These are phyloP conservation scores for Petrolisthes manimaculis DNA, from an alignment of 2,888 invertebrate species.

Conservation along the genomic window DNA sequence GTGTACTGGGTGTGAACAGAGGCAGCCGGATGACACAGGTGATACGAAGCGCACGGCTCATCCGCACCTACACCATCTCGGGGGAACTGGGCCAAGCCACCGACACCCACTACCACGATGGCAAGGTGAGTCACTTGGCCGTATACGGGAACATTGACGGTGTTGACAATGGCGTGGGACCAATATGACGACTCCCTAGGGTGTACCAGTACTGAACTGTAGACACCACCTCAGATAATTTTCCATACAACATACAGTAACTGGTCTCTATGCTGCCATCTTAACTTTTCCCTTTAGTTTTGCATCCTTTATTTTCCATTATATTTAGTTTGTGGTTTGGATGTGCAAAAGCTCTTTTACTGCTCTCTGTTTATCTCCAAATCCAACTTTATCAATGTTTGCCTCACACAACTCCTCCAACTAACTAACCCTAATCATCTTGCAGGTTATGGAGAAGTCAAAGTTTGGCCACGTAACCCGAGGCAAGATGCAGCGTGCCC, in stretches of 20 bases:
- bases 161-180: no score
- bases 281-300: no score
- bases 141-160: no score
- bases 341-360: no score
- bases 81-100: slow-evolving; percentile 84
- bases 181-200: no score
- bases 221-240: no score
- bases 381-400: neutral
- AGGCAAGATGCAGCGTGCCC: slow-evolving; percentile 78
- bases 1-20: slow-evolving; percentile 81
- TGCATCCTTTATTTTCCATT: no score
- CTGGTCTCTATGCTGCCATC: no score
- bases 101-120: slow-evolving; percentile 79
- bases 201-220: no score
- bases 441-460: slow-evolving; percentile 76
- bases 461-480: slow-evolving; percentile 80
- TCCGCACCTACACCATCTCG: slow-evolving; percentile 80
- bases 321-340: no score
- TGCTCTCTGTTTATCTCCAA: no score
- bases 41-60: slow-evolving; percentile 76
- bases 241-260: no score
- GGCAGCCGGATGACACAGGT: slow-evolving; percentile 75
- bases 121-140: slow-evolving; percentile 70
- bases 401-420: neutral
- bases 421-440: neutral